Evolutionary conservation across 2,888 invertebrate species (phyloP), one percentile per base, ranked within the genome.

Genomic region (Tenthredo mesomela): DNA sequence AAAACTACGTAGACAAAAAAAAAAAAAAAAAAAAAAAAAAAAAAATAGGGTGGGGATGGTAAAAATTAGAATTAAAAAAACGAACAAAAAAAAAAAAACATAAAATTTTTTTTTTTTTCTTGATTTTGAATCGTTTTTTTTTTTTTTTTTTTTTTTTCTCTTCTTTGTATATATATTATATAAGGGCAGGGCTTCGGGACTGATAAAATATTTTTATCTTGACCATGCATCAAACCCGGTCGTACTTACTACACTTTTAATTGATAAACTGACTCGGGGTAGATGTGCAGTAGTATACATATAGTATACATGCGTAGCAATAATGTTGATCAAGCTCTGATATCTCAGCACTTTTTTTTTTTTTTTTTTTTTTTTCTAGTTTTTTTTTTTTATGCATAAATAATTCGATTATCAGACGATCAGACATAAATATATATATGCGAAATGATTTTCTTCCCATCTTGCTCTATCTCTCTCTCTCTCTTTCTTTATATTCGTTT

Each of bases 181-280:
- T 33, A 61, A 80, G 21, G 61, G 9, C 7, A 21, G 21, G 80
- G 61, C 37, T 50, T 80, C 77, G 58, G 82, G 82, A 84, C 50
- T 82, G 65, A 82, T 80, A 82, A 84, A 82, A 73, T 50, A 29
- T 77, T 86, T 47, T 86, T 86, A 88, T 88, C 88, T 88, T 89
- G 90, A 89, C 89, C 92, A 92, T 92, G 92, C 92, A 92, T 90
- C 90, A 92, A 91, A 91, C 89, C 40, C 40, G 40, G 89, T 89
- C 89, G 91, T 92, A 92, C 92, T 92, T 92, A 92, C 92, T 89
- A 92, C 91, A 90, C 91, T 90, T 87, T 78, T 71, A 65, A 77
- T 25, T 82, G 43, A 84, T 50, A 54, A 54, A 84, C 84, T 70
- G 85, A 50, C 54, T 54, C 50, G 77, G 29, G 77, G 29, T 50